Evolutionary conservation across 2,113 vertebrate genomes (phyloP).

Genomic region (Chaenogobius annularis): DNA sequence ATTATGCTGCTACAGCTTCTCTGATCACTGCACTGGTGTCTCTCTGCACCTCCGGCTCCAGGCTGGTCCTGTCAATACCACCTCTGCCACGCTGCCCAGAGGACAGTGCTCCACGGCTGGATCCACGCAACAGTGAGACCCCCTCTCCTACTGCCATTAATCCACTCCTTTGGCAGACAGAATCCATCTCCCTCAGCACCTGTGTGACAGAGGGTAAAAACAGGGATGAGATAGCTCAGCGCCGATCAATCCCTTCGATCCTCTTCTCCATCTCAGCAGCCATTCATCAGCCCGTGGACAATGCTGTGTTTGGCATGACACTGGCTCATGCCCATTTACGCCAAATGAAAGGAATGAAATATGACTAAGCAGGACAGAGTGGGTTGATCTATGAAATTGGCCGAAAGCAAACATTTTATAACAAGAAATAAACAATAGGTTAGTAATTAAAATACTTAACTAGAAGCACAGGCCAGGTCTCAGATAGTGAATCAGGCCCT

Average conservation of each 20-base stretch:
- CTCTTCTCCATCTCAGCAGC: conserved; percentile 64
- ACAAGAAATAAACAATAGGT: neutral
- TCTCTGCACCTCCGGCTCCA: conserved; percentile 38
- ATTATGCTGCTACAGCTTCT: conserved; percentile 38
- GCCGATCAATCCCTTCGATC: conserved; percentile 79
- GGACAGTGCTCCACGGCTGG: conserved; percentile 47
- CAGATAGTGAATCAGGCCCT: no score
- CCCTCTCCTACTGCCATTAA: conserved; percentile 66
- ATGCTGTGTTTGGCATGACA: conserved; percentile 58
- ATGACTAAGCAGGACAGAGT: conserved; percentile 6
- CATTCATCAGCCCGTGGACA: conserved; percentile 73
- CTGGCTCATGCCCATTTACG: conserved; percentile 14
- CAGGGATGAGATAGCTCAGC: conserved; percentile 73
- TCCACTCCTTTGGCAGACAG: conserved; percentile 75
- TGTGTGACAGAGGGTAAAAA: conserved; percentile 81
- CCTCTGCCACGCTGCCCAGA: conserved; percentile 52
- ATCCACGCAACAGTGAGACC: conserved; percentile 29
- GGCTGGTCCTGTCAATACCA: conserved; percentile 62
- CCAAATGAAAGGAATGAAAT: conserved; percentile 36
- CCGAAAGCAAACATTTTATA: neutral
- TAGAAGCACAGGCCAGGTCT: no score
- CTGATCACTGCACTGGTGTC: conserved; percentile 10
- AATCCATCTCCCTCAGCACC: conserved; percentile 78
- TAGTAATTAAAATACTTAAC: no score
- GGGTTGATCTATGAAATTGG: neutral